These are phyloP conservation scores for Hippasteria phrygiana DNA, from an alignment of 53 echinoderm and acorn worm genomes.

Conservation along the genomic window DNA sequence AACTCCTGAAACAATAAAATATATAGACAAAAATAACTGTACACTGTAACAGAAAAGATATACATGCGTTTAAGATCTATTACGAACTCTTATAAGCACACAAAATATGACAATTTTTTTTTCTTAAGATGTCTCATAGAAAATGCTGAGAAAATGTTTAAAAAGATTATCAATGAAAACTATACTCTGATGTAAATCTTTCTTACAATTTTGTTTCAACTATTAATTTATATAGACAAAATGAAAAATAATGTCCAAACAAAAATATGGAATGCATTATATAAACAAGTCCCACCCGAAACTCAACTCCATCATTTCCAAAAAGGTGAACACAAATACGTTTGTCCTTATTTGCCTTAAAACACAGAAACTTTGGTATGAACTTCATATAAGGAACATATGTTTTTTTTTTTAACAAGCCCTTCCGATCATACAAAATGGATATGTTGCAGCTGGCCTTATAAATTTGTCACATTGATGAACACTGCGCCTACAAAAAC, in stretches of 20 bases:
- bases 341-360: conserved; percentile 43
- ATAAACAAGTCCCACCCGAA: conserved; percentile 62
- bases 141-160: conserved; percentile 69
- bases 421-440: conserved; percentile 70
- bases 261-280: conserved; percentile 71
- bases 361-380: conserved; percentile 85
- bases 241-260: conserved; percentile 67
- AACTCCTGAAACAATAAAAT: conserved; percentile 70
- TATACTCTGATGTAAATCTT: conserved; percentile 71
- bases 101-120: conserved; percentile 66
- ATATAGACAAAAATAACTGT: conserved; percentile 71
- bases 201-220: conserved; percentile 68
- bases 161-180: conserved; percentile 71
- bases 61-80: conserved; percentile 68
- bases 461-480: conserved; percentile 33
- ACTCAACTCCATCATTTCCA: conserved; percentile 26
- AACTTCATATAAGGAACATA: conserved; percentile 58
- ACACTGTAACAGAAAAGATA: conserved; percentile 69
- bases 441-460: conserved; percentile 19
- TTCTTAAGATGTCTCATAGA: conserved; percentile 70
- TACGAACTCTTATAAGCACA: conserved; percentile 66
- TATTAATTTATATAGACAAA: conserved; percentile 68
- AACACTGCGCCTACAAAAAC: conserved; percentile 46
- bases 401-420: conserved; percentile 54
- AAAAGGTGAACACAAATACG: conserved; percentile 17